Conservation (phyloP, 1,140 invertebrate genomes). For the Drosophila kikkawai region DNA sequence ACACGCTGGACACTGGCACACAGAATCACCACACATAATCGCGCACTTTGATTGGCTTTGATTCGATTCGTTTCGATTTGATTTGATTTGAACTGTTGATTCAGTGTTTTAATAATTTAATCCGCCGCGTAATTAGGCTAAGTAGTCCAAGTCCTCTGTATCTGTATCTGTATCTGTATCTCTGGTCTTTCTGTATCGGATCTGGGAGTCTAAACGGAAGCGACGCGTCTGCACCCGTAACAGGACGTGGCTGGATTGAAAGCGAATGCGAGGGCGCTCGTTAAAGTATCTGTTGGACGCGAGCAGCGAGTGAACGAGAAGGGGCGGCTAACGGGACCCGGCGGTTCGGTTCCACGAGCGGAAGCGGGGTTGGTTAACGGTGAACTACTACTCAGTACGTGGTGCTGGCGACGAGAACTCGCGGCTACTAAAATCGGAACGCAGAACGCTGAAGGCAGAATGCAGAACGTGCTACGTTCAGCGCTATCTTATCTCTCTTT, state of each 20-base stretch:
- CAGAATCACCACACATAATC: conserved; percentile 16
- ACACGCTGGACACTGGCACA: conserved; percentile 23
- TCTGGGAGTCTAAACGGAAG: conserved; percentile 67
- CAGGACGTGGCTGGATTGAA: conserved; percentile 84
- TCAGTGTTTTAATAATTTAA: conserved; percentile 84
- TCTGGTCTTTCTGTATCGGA: conserved; percentile 19
- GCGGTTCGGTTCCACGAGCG: conserved; percentile 8
- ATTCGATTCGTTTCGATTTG: conserved; percentile 19
- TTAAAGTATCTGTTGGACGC: conserved; percentile 80
- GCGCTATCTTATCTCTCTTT: conserved; percentile 68
- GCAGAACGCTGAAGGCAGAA: conserved; percentile 26
- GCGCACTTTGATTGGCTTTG: conserved; percentile 36
- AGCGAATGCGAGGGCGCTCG: conserved; percentile 77
- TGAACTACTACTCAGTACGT: conserved; percentile 25
- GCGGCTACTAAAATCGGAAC: conserved; percentile 39
- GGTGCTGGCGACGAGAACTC: conserved; percentile 43
- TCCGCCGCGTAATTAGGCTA: conserved; percentile 84
- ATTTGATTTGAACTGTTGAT: conserved; percentile 36
- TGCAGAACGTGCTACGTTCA: conserved; percentile 19
- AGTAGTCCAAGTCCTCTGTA: conserved; percentile 60
- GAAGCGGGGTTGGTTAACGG: conserved; percentile 39
- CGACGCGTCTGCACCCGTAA: conserved; percentile 84
- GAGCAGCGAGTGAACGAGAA: conserved; percentile 27
- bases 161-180: conserved; percentile 38
- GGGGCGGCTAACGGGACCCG: conserved; percentile 36